Conservation (phyloP, 1,140 invertebrate genomes). For the Dermatophagoides farinae region DNA sequence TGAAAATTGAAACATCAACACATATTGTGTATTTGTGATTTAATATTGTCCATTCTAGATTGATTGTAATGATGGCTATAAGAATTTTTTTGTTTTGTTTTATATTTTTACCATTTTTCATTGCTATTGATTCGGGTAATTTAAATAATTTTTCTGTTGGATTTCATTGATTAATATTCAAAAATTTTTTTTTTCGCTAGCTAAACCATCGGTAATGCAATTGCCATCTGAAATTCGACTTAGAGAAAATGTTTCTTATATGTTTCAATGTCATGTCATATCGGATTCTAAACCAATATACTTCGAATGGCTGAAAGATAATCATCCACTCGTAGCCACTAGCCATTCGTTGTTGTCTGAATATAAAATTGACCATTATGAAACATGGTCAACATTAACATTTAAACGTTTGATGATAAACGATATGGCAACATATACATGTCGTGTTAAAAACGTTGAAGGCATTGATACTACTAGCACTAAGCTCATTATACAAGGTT, state of each 20-base stretch:
- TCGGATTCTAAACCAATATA: not conserved
- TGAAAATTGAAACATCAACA: too few relatives aligned
- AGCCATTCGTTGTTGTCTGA: not conserved
- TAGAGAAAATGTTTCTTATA: not conserved
- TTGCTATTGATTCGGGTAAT: too few relatives aligned
- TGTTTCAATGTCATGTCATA: not conserved
- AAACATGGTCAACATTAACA: not conserved
- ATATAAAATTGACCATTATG: not conserved
- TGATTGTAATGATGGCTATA: too few relatives aligned
- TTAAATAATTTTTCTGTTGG: too few relatives aligned
- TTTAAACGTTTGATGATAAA: constrained; percentile 2
- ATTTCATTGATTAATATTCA: too few relatives aligned
- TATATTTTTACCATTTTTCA: too few relatives aligned
- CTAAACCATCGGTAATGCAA: not conserved
- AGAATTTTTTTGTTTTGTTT: too few relatives aligned
- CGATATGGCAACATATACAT: constrained; percentile 21
- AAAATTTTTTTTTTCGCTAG: not conserved
- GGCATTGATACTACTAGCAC: constrained; percentile 19
- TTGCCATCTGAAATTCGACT: not conserved
- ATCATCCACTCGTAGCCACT: not conserved
- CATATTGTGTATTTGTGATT: too few relatives aligned
- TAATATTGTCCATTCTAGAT: too few relatives aligned
- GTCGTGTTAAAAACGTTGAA: constrained; percentile 19
- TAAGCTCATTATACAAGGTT: constrained; percentile 17
- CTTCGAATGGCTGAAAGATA: not conserved